Percentiles rank a stretch among this genome's conserved stretches.
Evolutionary conservation across 2,888 invertebrate genomes (phyloP).

Genomic region (Catocala sponsa): DNA sequence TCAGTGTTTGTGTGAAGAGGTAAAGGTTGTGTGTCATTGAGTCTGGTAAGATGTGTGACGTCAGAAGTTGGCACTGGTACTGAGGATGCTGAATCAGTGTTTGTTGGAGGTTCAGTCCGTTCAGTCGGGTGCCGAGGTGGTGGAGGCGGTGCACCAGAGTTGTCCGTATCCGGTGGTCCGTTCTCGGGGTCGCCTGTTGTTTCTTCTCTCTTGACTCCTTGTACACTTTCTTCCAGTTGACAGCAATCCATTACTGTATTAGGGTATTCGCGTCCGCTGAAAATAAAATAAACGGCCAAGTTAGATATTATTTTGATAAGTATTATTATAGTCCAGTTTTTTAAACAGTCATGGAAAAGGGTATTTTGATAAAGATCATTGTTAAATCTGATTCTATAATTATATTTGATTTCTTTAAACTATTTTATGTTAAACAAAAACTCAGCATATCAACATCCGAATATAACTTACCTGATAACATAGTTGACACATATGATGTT

Average conservation of each 20-base stretch:
- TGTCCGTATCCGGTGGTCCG: constrained; percentile 95
- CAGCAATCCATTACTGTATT: constrained; percentile 98
- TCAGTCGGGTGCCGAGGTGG: constrained; percentile 76
- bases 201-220: constrained; percentile 95
- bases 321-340: no score
- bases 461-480: constrained; percentile 93
- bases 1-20: constrained; percentile 78
- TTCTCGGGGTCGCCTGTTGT: constrained; percentile 94
- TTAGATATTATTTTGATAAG: no score
- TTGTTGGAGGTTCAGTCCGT: constrained; percentile 76
- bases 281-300: constrained; percentile 52
- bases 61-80: constrained; percentile 80
- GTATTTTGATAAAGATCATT: no score
- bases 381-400: no score
- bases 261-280: constrained; percentile 95
- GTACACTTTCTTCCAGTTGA: constrained; percentile 95
- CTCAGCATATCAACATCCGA: no score
- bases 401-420: no score
- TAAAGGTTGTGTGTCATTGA: constrained; percentile 77
- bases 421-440: no score
- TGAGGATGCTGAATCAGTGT: constrained; percentile 76
- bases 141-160: constrained; percentile 77
- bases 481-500: constrained; percentile 99
- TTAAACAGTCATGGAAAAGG: no score
- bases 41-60: constrained; percentile 81